Base-by-base conservation (phyloP, 2,888 invertebrate species). In the Aelia acuminata region DNA sequence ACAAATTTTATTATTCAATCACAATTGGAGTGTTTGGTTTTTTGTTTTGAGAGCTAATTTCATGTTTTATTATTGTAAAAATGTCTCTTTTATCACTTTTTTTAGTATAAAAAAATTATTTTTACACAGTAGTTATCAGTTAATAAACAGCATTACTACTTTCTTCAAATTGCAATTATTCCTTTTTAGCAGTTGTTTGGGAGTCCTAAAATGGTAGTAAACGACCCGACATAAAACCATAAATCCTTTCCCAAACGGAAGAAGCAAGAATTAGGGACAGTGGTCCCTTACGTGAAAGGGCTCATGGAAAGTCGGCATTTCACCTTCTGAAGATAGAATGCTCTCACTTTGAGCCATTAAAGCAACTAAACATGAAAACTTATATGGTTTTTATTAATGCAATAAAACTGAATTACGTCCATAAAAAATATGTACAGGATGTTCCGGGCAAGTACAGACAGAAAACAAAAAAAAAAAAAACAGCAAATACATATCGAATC, bases 211-310 rank as follows among this genome's bases (percentile, higher is more conserved):
- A 57, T 13, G 0, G 11, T 57, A 0, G 4, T 2, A 22, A 31
- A 63, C 63, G 63, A 31, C 63, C 63, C 13, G 15, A 31, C 31
- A 31, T 63, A 63, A 63, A 63, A 35, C 63, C 63, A 63, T 63
- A 63, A 63, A 63, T 63, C 18, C 63, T 63, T 63, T 31, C 63
- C 63, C n/a, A 26, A 1, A 3, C 31, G 63, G 63, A 63, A 63
- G 31, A 57, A 26, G 10, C 26, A 26, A 26, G 57, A 57, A 57
- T 57, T 57, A 57, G 57, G 63, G 18, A 8, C 63, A 63, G 18
- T 63, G 7, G 63, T 63, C 63, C 63, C 63, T 63, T 63, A 63
- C 63, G 63, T 63, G 63, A 63, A 63, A 63, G 63, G 63, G 63
- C 31, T 63, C 31, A 31, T 20, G 18, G 63, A 63, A 63, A 63